phyloP scores from a whole-genome alignment of 1,140 invertebrate genomes.

The Helicoverpa zea region DNA sequence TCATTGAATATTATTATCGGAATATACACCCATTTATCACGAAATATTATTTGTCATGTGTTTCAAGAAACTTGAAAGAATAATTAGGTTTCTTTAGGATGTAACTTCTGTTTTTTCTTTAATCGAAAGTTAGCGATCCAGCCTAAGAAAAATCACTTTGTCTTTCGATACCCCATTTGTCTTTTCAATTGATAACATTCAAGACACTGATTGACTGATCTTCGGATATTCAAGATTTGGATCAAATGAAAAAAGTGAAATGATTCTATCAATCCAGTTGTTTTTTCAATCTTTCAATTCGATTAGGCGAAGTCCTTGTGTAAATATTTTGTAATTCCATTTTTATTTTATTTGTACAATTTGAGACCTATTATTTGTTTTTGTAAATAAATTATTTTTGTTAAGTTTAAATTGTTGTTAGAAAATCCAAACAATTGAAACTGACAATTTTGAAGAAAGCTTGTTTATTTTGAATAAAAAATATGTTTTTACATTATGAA shows the following conservation, averaged over 20 bases:
- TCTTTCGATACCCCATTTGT: conserved; percentile 51
- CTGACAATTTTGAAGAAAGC: conserved; percentile 20
- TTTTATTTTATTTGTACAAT: background rate
- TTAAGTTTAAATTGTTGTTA: background rate
- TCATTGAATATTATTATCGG: too few relatives aligned
- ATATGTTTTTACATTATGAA: conserved; percentile 29
- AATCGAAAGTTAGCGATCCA: conserved; percentile 23
- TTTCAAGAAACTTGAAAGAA: too few relatives aligned
- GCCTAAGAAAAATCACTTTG: conserved; percentile 49
- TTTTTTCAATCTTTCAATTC: conserved; percentile 9
- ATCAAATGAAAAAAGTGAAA: conserved; percentile 10
- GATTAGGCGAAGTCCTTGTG: background rate
- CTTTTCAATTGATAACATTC: conserved; percentile 50
- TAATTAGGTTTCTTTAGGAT: too few relatives aligned
- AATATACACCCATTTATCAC: background rate
- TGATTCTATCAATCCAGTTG: conserved; percentile 36
- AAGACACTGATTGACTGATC: conserved; percentile 45
- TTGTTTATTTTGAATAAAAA: conserved; percentile 33
- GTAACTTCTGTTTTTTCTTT: background rate
- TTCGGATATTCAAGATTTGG: conserved; percentile 45
- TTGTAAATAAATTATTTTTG: background rate
- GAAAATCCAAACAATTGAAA: conserved; percentile 29
- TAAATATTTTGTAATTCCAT: background rate
- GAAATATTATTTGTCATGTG: too few relatives aligned
- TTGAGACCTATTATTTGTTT: background rate